A percentile compares a stretch with the other conserved stretches of the same genome.
Conservation (phyloP, 2,888 invertebrate genomes). For the Terebella lapidaria region DNA sequence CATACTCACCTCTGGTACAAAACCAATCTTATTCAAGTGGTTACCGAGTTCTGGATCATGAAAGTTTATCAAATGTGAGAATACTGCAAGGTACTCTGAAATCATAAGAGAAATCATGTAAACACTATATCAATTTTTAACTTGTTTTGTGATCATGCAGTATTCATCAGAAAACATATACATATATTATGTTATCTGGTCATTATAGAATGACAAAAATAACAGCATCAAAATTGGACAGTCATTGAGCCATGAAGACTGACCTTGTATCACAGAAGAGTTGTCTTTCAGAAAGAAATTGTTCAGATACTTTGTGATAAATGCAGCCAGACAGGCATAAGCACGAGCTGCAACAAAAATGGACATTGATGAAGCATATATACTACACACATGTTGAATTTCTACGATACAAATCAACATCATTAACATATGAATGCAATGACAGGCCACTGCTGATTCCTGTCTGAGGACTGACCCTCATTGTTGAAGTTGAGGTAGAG, state of each 20-base stretch:
- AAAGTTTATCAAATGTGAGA: constrained; percentile 91
- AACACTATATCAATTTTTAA: no score
- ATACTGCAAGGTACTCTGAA: constrained; percentile 87
- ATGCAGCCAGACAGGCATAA: constrained; percentile 87
- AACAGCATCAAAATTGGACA: background rate
- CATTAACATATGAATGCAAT: no score
- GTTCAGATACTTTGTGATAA: constrained; percentile 92
- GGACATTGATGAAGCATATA: no score
- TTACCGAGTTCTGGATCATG: constrained; percentile 89
- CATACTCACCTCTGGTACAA: constrained; percentile 79
- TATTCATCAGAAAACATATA: no score
- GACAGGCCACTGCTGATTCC: no score
- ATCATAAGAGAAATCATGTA: constrained; percentile 17
- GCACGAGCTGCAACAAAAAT: constrained; percentile 73
- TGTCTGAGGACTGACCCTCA: constrained; percentile 77
- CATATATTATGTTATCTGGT: background rate
- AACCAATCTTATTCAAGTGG: constrained; percentile 86
- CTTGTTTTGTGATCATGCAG: no score
- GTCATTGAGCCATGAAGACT: constrained; percentile 2
- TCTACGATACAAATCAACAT: no score
- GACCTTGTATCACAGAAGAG: constrained; percentile 82
- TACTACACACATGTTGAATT: no score
- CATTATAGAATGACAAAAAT: background rate
- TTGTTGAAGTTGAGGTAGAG: constrained; percentile 92
- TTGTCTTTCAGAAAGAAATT: constrained; percentile 97